These are phyloP conservation scores for Clarias batrachus DNA, from an alignment of 2,113 vertebrate species.

Conservation along the genomic window DNA sequence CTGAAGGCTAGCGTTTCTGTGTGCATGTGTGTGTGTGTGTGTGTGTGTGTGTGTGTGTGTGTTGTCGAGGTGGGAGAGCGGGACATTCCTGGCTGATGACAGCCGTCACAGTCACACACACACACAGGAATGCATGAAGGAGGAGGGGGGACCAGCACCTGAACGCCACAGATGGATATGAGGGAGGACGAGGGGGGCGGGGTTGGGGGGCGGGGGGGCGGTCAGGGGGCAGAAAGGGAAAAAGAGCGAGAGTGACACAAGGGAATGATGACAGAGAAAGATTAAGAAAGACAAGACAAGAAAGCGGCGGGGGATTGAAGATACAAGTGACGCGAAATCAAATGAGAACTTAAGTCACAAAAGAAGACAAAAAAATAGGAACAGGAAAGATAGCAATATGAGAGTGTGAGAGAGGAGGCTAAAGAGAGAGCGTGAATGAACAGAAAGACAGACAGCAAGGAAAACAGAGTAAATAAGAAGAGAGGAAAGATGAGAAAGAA, in stretches of 20 bases:
- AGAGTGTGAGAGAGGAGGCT: background rate
- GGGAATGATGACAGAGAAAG: conserved; percentile 59
- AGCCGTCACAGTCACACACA: conserved; percentile 79
- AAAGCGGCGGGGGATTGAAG: too few species aligned
- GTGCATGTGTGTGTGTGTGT: conserved; percentile 26
- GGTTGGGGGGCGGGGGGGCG: background rate
- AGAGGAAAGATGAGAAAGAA: background rate
- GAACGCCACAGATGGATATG: conserved; percentile 51
- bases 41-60: conserved; percentile 28
- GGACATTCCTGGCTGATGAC: conserved; percentile 78
- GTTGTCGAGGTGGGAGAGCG: conserved; percentile 74
- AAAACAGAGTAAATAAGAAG: background rate
- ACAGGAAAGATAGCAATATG: background rate
- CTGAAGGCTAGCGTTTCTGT: conserved; percentile 62
- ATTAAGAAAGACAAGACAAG: background rate
- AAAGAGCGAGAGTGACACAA: conserved; percentile 35
- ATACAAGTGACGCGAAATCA: background rate
- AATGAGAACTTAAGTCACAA: background rate
- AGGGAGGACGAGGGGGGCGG: conserved; percentile 49
- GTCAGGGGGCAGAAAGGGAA: conserved; percentile 7
- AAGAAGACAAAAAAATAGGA: background rate
- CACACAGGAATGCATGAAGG: conserved; percentile 75
- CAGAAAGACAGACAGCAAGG: background rate
- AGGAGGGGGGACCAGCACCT: conserved; percentile 46
- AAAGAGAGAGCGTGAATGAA: background rate